Conservation (phyloP, 2,888 invertebrate species). For the Campaea margaritaria region DNA sequence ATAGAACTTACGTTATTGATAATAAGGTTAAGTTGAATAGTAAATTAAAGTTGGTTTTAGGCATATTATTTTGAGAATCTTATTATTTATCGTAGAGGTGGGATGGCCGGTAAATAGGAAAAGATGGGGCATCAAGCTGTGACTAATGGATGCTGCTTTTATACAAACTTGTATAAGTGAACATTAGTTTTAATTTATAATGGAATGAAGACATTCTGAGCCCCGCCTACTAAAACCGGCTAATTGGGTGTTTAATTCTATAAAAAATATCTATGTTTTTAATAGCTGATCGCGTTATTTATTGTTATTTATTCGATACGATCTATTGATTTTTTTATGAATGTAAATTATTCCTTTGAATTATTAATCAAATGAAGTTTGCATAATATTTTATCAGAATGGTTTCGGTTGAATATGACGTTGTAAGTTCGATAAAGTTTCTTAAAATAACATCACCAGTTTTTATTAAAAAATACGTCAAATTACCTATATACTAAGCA, state of each 20-base stretch:
- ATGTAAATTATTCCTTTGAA: conserved; percentile 23
- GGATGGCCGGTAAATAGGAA: conserved; percentile 67
- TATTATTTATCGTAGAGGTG: conserved; percentile 68
- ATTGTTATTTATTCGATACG: conserved; percentile 48
- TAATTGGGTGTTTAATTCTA: conserved; percentile 67
- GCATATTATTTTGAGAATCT: conserved; percentile 68
- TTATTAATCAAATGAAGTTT: conserved; percentile 21
- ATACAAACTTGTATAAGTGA: conserved; percentile 66
- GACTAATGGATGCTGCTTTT: conserved; percentile 70
- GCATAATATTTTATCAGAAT: conserved; percentile 15
- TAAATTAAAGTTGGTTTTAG: conserved; percentile 50
- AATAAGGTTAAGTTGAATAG: conserved; percentile 44
- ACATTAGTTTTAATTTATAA: conserved; percentile 76
- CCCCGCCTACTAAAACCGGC: conserved; percentile 63
- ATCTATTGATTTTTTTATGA: conserved; percentile 31
- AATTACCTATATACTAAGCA: too few species aligned
- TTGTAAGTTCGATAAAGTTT: too few species aligned
- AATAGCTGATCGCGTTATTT: conserved; percentile 63
- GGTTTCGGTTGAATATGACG: conserved; percentile 12
- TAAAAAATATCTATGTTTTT: conserved; percentile 53
- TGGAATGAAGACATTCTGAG: conserved; percentile 74
- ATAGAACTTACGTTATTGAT: conserved; percentile 40
- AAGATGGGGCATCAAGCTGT: conserved; percentile 75
- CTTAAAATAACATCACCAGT: too few species aligned
- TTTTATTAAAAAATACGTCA: too few species aligned